A percentile compares a stretch with the other conserved stretches of the same genome.
phyloP scores from a whole-genome alignment of 2,797 vertebrate species.

The Aldrovandia affinis region DNA sequence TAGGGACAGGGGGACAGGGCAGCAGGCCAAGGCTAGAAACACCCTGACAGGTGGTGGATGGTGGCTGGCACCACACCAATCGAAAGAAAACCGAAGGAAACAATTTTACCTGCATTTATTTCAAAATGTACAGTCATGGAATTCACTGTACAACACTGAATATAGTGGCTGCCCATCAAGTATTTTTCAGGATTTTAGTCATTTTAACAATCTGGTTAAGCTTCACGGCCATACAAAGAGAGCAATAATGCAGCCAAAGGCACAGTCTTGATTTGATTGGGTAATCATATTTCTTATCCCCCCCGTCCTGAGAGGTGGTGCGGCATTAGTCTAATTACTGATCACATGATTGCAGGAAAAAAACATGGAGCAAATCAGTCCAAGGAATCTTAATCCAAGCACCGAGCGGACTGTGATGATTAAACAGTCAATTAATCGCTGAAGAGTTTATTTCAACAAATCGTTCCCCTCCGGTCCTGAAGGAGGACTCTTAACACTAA shows the following conservation, averaged over 20 bases:
- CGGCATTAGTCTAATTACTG: conserved; percentile 61
- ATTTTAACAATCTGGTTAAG: background rate
- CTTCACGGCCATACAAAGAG: conserved; percentile 19
- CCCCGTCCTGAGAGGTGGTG: conserved; percentile 64
- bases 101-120: background rate
- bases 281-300: conserved; percentile 80
- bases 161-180: background rate
- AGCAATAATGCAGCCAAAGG: conserved; percentile 53
- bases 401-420: conserved; percentile 64
- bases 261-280: conserved; percentile 75
- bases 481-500: conserved; percentile 36
- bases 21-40: background rate
- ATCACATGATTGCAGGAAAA: conserved; percentile 69
- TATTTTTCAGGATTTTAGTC: background rate
- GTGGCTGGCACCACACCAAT: background rate
- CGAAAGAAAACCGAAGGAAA: background rate
- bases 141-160: background rate
- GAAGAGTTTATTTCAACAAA: conserved; percentile 64
- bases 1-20: background rate
- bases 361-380: conserved; percentile 70
- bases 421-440: conserved; percentile 67
- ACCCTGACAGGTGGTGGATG: too few relatives aligned
- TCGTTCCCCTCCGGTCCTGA: conserved; percentile 52
- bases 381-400: conserved; percentile 65
- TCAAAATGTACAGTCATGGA: background rate